Evolutionary conservation across 2,113 vertebrate genomes (phyloP).

Genomic region (Pan troglodytes): DNA sequence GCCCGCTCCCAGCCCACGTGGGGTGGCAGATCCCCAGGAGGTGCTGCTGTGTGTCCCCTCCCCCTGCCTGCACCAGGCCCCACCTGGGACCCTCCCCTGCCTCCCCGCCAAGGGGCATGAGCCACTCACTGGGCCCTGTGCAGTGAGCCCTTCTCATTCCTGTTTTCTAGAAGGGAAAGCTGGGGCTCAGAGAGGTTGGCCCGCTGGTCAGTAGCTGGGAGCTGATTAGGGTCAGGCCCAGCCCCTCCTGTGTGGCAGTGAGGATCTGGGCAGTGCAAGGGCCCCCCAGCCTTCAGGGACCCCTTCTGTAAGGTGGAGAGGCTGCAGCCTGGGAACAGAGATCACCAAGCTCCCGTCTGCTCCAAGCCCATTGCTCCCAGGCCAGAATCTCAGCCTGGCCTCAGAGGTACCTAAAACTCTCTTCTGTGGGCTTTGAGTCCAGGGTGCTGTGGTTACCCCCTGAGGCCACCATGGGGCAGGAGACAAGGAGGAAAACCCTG

Average conservation of each 20-base stretch:
- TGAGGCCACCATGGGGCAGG: not conserved
- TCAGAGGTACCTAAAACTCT: not conserved
- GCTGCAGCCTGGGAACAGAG: not conserved
- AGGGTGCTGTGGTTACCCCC: not conserved
- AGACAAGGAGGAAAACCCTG: not conserved
- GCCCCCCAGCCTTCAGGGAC: not conserved
- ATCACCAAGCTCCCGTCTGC: rapidly evolving
- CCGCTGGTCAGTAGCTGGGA: not conserved
- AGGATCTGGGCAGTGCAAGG: not conserved
- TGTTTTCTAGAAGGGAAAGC: not conserved
- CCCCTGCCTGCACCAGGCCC: not conserved
- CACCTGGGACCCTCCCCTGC: too few relatives aligned
- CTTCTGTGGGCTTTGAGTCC: not conserved
- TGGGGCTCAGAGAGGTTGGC: not conserved
- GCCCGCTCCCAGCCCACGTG: rapidly evolving
- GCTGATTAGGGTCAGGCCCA: not conserved
- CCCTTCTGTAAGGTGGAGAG: not conserved
- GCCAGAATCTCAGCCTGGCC: not conserved
- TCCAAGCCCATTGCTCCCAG: not conserved
- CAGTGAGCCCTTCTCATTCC: rapidly evolving
- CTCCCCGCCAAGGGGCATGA: rapidly evolving
- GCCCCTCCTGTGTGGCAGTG: not conserved
- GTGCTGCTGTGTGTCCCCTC: not conserved
- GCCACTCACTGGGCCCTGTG: not conserved
- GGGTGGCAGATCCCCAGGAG: too few relatives aligned